These are phyloP conservation scores for Mactra quadrangularis DNA, from an alignment of 1,140 invertebrate genomes.

Conservation along the genomic window DNA sequence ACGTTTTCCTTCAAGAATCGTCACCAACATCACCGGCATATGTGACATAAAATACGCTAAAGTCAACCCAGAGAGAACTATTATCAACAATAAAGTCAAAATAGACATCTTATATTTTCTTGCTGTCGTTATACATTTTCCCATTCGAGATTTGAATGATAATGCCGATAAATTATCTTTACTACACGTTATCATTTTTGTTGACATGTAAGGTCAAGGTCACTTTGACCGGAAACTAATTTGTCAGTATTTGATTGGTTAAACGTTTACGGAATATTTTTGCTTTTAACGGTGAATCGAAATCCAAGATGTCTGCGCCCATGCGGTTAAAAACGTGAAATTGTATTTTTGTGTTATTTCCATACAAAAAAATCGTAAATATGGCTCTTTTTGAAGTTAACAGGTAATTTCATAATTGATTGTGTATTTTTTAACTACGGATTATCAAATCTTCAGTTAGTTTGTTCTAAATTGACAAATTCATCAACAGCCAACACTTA, in stretches of 20 bases:
- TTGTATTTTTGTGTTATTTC: slow-evolving; percentile 15
- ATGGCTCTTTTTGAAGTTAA: slow-evolving; percentile 69
- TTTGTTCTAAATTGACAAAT: no score
- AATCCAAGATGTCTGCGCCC: slow-evolving; percentile 65
- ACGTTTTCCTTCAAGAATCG: slow-evolving; percentile 55
- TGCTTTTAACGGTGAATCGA: neutral
- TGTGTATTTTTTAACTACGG: no score
- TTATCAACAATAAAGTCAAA: slow-evolving; percentile 60
- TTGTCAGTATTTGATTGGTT: slow-evolving; percentile 68
- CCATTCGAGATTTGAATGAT: neutral
- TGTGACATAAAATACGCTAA: slow-evolving; percentile 67
- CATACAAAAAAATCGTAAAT: slow-evolving; percentile 1
- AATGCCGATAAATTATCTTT: slow-evolving; percentile 4
- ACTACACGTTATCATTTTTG: slow-evolving; percentile 36
- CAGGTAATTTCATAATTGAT: slow-evolving; percentile 68
- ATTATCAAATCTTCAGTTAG: no score
- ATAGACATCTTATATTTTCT: slow-evolving; percentile 52
- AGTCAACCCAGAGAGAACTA: slow-evolving; percentile 65
- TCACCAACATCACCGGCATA: slow-evolving; percentile 61
- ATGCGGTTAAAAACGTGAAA: slow-evolving; percentile 40
- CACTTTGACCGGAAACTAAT: slow-evolving; percentile 54
- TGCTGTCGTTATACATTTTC: neutral
- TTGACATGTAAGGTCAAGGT: slow-evolving; percentile 56
- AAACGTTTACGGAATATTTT: slow-evolving; percentile 39
- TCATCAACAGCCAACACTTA: no score